Base-by-base conservation (phyloP, 2,113 vertebrate genomes). In the Serinus canaria region DNA sequence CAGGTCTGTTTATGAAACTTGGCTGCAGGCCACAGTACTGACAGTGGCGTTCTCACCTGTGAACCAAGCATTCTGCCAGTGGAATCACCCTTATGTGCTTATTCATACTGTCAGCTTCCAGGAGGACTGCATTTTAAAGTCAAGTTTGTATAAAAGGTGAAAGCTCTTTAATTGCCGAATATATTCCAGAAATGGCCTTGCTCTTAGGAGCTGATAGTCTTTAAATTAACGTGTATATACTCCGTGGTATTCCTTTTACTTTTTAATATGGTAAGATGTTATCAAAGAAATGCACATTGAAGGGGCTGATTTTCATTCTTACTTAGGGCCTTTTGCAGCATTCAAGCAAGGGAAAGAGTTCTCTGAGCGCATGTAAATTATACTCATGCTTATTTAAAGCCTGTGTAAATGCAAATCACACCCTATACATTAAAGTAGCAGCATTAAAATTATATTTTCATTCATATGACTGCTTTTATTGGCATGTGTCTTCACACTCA, bases 371-470 rank as follows among this genome's bases (percentile, higher is more conserved):
- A 76, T 91, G 67, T 97, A 96, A 96, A 96, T 95, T 93, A 81
- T 37, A 56, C 37, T 92, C 46, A 20, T 50, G 64, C 79, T 93
- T 79, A 94, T 92, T 95, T 90, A 83, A 92, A 83, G 66, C 88
- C 90, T 87, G 74, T 84, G 90, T 92, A 92, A 97, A 93, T 97
- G 95, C 79, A 95, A 93, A 95, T 96, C 93, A 93, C 80, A 89
- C 73, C 58, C 76, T 83, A 56, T 75, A 66, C 64, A 68, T 66
- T 33, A 95, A 73, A 63, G 41, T 81, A 93, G 86, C 56, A 58
- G 74, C 83, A 93, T 82, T 93, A 89, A 96, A 96, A 93, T 91
- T 90, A 83, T 89, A 75, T 96, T 96, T 97, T 90, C 83, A 89
- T 90, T 96, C 92, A 92, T 93, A 50, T 82, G 92, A 69, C 88